Percentiles rank a stretch among this genome's conserved stretches.
Evolutionary conservation across 2,797 vertebrate genomes (phyloP).

Genomic region (Decapterus maruadsi): DNA sequence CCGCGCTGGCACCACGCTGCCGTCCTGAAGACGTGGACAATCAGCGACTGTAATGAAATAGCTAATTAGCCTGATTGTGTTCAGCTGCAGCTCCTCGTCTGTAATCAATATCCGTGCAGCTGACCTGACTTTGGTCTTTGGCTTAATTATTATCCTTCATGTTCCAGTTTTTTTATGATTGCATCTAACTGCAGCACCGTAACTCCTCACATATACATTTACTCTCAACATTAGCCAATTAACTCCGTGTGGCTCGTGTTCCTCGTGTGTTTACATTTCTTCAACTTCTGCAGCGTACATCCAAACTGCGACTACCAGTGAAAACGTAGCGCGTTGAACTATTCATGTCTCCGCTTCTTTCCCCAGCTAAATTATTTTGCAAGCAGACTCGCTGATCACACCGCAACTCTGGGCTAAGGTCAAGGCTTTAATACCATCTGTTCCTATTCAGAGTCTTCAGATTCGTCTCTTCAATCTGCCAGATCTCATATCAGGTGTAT

Average conservation of each 20-base stretch:
- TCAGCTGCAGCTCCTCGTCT: constrained; percentile 56
- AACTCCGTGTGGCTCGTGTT: not conserved
- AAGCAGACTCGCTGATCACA: constrained; percentile 22
- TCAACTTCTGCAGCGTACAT: not conserved
- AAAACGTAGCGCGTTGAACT: not conserved
- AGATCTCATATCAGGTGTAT: constrained; percentile 31
- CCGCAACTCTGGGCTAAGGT: constrained; percentile 14
- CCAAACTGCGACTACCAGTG: no score
- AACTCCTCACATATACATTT: constrained; percentile 1
- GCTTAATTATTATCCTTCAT: constrained; percentile 33
- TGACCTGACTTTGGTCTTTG: constrained; percentile 40
- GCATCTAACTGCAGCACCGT: not conserved
- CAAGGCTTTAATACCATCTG: constrained; percentile 17
- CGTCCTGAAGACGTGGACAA: constrained; percentile 54
- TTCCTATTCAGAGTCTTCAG: not conserved
- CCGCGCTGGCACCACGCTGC: constrained; percentile 19
- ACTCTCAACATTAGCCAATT: not conserved
- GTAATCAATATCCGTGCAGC: constrained; percentile 60
- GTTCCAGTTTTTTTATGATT: constrained; percentile 44
- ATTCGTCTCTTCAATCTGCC: constrained; percentile 8
- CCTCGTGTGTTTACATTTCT: not conserved
- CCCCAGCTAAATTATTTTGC: constrained; percentile 11
- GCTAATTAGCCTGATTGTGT: constrained; percentile 69
- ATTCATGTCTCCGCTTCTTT: not conserved
- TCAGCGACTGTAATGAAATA: constrained; percentile 55